Evolutionary conservation across 2,888 invertebrate genomes (phyloP).

Genomic region (Pocota personata): DNA sequence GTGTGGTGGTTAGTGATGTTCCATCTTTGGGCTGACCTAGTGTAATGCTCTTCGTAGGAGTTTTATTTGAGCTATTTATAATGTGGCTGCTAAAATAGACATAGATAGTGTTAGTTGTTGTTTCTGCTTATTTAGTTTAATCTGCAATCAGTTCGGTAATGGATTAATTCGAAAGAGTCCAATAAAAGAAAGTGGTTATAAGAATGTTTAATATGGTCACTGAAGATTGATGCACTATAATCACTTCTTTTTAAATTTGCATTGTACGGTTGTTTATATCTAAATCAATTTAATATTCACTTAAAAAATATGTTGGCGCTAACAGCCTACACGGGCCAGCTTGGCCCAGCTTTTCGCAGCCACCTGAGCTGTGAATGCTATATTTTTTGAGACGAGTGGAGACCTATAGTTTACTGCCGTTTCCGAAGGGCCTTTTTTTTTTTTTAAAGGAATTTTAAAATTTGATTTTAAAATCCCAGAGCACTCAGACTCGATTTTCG

Average conservation of each 20-base stretch:
- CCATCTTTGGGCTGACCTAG: slow-evolving; percentile 38
- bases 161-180: not conserved
- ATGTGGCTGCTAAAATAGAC: slow-evolving; percentile 72
- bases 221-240: not conserved
- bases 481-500: too few species aligned
- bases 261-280: not conserved
- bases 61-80: slow-evolving; percentile 56
- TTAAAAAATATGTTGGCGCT: too few species aligned
- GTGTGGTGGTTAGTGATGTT: slow-evolving; percentile 38
- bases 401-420: too few species aligned
- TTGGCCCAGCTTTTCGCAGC: too few species aligned
- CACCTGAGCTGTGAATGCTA: too few species aligned
- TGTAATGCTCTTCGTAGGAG: slow-evolving; percentile 35
- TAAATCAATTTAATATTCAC: too few species aligned
- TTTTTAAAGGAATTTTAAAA: too few species aligned
- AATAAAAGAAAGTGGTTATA: not conserved
- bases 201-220: not conserved
- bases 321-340: too few species aligned
- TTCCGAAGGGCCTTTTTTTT: too few species aligned
- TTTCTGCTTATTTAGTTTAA: not conserved
- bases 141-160: slow-evolving; percentile 11
- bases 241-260: too few species aligned
- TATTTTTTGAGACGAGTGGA: too few species aligned
- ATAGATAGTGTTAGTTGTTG: slow-evolving; percentile 45
- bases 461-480: too few species aligned